These are phyloP conservation scores for Berghia stephanieae DNA, from an alignment of 1,140 invertebrate genomes.

Conservation along the genomic window DNA sequence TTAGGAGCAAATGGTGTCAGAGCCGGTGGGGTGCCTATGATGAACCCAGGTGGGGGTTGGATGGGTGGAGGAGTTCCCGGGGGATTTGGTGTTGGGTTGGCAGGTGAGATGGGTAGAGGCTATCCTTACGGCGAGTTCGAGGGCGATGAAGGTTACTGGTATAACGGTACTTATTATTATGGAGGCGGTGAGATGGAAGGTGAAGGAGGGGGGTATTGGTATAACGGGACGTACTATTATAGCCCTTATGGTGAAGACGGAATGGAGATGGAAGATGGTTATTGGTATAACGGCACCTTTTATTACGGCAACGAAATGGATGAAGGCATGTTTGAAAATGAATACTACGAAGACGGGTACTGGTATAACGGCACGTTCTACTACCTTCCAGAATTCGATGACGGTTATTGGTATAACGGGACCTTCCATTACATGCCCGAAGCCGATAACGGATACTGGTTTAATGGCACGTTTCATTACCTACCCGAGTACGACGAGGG, in stretches of 20 bases:
- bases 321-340: no score
- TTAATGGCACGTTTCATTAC: no score
- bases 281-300: slow-evolving; percentile 11
- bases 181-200: not conserved
- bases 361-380: not conserved
- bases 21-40: slow-evolving; percentile 23
- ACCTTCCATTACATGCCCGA: no score
- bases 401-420: no score
- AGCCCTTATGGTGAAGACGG: no score
- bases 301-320: not conserved
- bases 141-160: slow-evolving; percentile 12
- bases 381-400: no score
- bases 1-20: not conserved
- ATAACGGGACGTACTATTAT: slow-evolving; percentile 27
- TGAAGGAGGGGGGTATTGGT: not conserved
- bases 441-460: no score
- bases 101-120: not conserved
- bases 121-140: not conserved
- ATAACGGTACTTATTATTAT: slow-evolving; percentile 16
- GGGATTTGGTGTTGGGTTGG: no score
- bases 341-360: slow-evolving; percentile 15
- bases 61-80: no score
- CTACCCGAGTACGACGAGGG: no score
- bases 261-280: slow-evolving; percentile 9
- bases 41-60: slow-evolving; percentile 25